These are phyloP conservation scores for Lemur catta DNA, from an alignment of 2,797 vertebrate genomes.

Conservation along the genomic window DNA sequence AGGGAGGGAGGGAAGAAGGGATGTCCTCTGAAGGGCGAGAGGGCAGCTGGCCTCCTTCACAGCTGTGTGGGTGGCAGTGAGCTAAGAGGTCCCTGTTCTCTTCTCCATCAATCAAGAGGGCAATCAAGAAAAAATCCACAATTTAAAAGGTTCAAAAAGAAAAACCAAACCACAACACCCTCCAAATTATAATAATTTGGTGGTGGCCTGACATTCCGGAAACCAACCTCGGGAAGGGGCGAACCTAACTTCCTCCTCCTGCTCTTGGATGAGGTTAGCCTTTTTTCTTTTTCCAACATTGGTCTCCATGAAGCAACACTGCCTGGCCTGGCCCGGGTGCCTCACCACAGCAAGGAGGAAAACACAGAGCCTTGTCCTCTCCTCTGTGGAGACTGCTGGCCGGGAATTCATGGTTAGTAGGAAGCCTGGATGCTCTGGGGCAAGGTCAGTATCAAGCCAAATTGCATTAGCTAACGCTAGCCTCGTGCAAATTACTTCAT, in stretches of 20 bases:
- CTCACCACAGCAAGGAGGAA: conserved; percentile 20
- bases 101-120: conserved; percentile 62
- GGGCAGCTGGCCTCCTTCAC: conserved; percentile 52
- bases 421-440: neutral
- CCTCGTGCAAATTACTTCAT: neutral
- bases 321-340: neutral
- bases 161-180: conserved; percentile 45
- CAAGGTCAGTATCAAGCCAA: neutral
- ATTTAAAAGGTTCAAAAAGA: conserved; percentile 59
- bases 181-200: conserved; percentile 62
- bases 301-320: neutral
- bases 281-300: neutral
- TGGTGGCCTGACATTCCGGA: conserved; percentile 15
- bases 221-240: neutral
- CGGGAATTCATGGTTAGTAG: neutral
- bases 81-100: conserved; percentile 67
- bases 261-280: neutral
- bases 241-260: conserved; percentile 34
- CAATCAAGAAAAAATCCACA: conserved; percentile 48
- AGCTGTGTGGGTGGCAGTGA: conserved; percentile 73
- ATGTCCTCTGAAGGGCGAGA: conserved; percentile 48
- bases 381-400: neutral
- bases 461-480: neutral
- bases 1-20: conserved; percentile 20
- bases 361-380: neutral